Base-by-base conservation (phyloP, 2,888 invertebrate genomes). In the Tetragonisca angustula region DNA sequence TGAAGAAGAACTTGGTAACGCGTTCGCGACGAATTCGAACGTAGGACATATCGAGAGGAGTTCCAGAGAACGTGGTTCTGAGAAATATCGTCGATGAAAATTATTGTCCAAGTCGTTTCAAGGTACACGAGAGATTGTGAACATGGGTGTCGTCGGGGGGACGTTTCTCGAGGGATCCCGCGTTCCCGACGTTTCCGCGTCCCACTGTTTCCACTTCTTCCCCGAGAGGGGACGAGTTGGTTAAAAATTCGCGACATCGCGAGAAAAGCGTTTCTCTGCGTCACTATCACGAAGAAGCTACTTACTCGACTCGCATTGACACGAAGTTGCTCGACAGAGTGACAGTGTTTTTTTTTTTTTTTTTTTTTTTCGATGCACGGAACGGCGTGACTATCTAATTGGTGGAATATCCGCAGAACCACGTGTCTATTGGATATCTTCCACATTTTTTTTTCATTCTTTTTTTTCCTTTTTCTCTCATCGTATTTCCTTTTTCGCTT, bases 41-140 rank as follows among this genome's bases (percentile, higher is more conserved):
- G 27, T 50, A 11, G 32, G 64, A 32, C 56, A n/a, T 36, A 62
- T 24, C 54, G 76, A 72, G 65, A 68, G 43, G 65, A 64, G 77
- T 70, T 84, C 56, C 67, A 64, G 69, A 76, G 68, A 75, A 85
- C 88, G 82, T 88, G 85, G 64, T 87, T 87, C 85, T 79, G 87
- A 73, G 59, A 73, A 85, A 85, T 88, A 79, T 67, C 73, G 59
- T 83, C 83, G 83, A 71, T 64, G 73, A 74, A 69, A 71, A 83
- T 84, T 84, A 84, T 84, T 84, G 83, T 83, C 83, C 64, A 82
- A 76, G 76, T 70, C 83, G 64, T 83, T 83, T 54, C 65, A 76
- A 81, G 74, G 70, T 81, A 71, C 75, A 72, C 65, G 75, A 71
- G 80, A 62, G 72, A 72, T 81, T 24, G 43, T 11, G 36, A 72